Evolutionary conservation across 2,888 invertebrate genomes (phyloP), one percentile per base, ranked within the genome.

Genomic region (Pristionchus arcanus): DNA sequence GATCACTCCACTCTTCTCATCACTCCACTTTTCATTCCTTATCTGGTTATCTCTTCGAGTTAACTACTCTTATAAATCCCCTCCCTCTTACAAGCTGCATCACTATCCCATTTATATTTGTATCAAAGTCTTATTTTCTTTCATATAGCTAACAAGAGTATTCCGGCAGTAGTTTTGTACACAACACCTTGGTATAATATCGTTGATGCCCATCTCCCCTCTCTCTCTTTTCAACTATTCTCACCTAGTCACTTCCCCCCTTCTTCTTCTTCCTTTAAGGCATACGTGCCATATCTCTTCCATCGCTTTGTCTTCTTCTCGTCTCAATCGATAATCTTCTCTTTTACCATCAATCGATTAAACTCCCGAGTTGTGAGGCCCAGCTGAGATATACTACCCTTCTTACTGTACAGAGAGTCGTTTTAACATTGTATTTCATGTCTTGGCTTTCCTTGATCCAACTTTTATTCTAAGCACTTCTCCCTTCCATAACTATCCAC

Each of bases 121-220:
- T 77, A 77, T 77, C 25, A 77, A 77, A 77, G 77, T 42, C 77
- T 77, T 37, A 42, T 21, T 77, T 49, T 42, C 25, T 77, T 77
- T 42, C 77, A 77, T 19, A 34, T 77, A 77, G 77, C 37, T 77
- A 42, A 77, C 42, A 77, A 77, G 37, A 77, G n/a, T 77, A 77
- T 77, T 31, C 77, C 77, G 28, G 28, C 37, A 37, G 77, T 77
- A 77, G 77, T 77, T 74, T 77, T 77, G 77, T 42, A 77, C 77
- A 77, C 42, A 77, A 15, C 49, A 9, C 21, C 25, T 77, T 77
- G 77, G 9, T 77, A 77, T 77, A 77, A 42, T n/a, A 34, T 49
- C 42, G 42, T 49, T 49, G 42, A 49, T 49, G 11, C 42, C 42
- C 49, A 7, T 19, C 19, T 37, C 74, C 21, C 37, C 16, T 34